phyloP scores from a whole-genome alignment of 1,140 invertebrate genomes.

The Centruroides sculpturatus region DNA sequence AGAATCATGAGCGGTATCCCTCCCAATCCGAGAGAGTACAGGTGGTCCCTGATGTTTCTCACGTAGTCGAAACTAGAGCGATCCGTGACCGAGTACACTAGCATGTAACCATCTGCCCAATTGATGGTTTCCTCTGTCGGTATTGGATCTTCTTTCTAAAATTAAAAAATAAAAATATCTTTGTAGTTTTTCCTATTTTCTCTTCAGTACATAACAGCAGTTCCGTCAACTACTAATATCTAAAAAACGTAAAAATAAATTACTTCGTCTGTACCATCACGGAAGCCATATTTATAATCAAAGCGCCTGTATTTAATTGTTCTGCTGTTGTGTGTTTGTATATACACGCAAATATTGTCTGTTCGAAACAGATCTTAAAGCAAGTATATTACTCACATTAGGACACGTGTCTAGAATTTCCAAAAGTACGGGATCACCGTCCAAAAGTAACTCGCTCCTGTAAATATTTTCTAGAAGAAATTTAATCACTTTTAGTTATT shows the following conservation, averaged over 20 bases:
- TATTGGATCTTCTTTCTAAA: slow-evolving; percentile 48
- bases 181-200: neutral
- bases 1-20: slow-evolving; percentile 51
- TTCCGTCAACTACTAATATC: neutral
- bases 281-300: no score
- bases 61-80: slow-evolving; percentile 70
- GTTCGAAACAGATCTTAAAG: no score
- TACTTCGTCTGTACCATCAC: no score
- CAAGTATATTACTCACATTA: slow-evolving; percentile 43
- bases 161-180: slow-evolving; percentile 11
- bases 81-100: slow-evolving; percentile 86
- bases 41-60: slow-evolving; percentile 50
- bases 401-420: slow-evolving; percentile 86
- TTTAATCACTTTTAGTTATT: neutral
- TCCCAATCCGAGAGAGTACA: slow-evolving; percentile 21
- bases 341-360: no score
- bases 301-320: no score
- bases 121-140: slow-evolving; percentile 57
- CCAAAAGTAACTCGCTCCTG: slow-evolving; percentile 77
- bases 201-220: neutral
- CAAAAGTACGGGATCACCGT: slow-evolving; percentile 75
- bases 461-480: slow-evolving; percentile 65
- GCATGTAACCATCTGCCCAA: slow-evolving; percentile 75
- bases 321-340: no score
- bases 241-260: neutral